Conservation (phyloP, 2,888 invertebrate genomes). For the Arrhopalites spinosus region DNA sequence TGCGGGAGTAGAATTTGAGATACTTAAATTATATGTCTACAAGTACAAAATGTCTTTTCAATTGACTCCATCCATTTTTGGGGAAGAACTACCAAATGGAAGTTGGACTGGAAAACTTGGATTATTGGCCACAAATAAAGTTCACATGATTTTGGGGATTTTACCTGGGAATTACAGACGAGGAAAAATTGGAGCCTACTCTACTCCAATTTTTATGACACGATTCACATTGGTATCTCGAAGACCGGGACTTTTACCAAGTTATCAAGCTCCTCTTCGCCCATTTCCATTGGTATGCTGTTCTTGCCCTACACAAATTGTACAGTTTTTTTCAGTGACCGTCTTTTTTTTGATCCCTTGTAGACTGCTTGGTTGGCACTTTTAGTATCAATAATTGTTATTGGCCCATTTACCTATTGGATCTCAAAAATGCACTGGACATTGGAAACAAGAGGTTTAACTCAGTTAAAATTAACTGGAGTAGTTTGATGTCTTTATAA, state of each 20-base stretch:
- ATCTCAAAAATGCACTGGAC: conserved; percentile 1
- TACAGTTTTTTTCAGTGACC: too few relatives aligned
- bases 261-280: conserved; percentile 33
- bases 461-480: too few relatives aligned
- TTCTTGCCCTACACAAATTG: too few relatives aligned
- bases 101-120: conserved; percentile 40
- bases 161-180: conserved; percentile 32
- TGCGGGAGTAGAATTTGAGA: conserved; percentile 32
- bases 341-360: too few relatives aligned
- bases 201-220: conserved; percentile 22
- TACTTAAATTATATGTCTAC: conserved; percentile 23
- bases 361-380: conserved; percentile 23
- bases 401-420: conserved; percentile 22
- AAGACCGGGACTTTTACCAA: conserved; percentile 3
- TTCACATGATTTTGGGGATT: conserved; percentile 26
- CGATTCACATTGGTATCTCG: conserved; percentile 32
- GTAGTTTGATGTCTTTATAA: too few relatives aligned
- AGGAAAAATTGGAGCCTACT: conserved; percentile 22
- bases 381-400: neutral
- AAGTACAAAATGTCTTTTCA: conserved; percentile 30
- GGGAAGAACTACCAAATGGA: conserved; percentile 18
- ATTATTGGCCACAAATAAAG: conserved; percentile 14
- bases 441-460: too few relatives aligned
- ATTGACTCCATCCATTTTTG: conserved; percentile 25
- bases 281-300: conserved; percentile 10